phyloP scores from a whole-genome alignment of 2,797 vertebrate genomes.

The Xyrichtys novacula region DNA sequence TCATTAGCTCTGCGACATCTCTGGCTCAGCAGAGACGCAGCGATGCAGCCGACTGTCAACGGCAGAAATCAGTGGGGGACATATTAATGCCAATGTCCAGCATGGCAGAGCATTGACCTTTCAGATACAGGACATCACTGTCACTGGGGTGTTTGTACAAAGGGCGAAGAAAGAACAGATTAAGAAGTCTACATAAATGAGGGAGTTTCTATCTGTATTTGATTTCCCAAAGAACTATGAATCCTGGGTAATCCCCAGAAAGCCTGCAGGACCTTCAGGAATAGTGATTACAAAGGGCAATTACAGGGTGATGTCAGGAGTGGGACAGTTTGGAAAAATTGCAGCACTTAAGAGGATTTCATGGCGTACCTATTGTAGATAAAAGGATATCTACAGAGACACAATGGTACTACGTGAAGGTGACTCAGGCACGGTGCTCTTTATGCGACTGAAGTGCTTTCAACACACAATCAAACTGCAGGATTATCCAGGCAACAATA shows the following conservation, averaged over 20 bases:
- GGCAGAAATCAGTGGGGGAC: constrained; percentile 56
- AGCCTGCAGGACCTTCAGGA: constrained; percentile 1
- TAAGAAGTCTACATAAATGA: not conserved
- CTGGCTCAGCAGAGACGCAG: constrained; percentile 59
- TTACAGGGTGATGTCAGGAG: constrained; percentile 39
- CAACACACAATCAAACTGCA: constrained; percentile 3
- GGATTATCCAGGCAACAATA: constrained; percentile 4
- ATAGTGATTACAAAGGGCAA: constrained; percentile 29
- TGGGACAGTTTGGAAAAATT: constrained; percentile 17
- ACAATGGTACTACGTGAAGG: constrained; percentile 46
- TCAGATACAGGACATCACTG: constrained; percentile 18
- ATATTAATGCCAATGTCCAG: constrained; percentile 59
- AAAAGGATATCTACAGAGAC: constrained; percentile 40
- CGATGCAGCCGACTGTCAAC: constrained; percentile 46
- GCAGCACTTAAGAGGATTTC: constrained; percentile 28
- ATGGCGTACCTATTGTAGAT: constrained; percentile 34
- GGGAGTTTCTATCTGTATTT: constrained; percentile 13
- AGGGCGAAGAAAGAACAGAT: not conserved
- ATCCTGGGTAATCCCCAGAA: constrained; percentile 12
- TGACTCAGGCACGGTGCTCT: constrained; percentile 42
- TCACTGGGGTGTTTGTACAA: not conserved
- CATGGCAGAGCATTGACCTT: constrained; percentile 59
- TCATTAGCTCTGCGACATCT: constrained; percentile 63
- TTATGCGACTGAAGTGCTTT: constrained; percentile 9
- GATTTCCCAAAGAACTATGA: constrained; percentile 19